Evolutionary conservation across 2,113 vertebrate species (phyloP), one percentile per base, ranked within the genome.

Genomic region (Numenius arquata): DNA sequence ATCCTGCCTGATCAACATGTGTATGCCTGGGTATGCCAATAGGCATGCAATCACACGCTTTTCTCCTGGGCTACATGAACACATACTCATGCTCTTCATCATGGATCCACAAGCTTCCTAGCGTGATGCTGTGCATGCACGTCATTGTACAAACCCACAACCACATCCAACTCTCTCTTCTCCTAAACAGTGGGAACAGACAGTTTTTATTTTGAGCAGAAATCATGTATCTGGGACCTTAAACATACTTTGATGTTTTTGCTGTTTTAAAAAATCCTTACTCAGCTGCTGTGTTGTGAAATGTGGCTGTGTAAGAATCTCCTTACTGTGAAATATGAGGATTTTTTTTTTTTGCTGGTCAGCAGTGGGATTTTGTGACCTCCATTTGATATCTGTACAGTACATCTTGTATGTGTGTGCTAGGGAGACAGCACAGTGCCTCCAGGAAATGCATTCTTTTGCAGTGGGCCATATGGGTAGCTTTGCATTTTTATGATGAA

Each of bases 401-500:
- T 94, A 92, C 81, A 95, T 96, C 71, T 90, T 94, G 70, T 92
- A 61, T 95, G 62, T 74, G 52, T 89, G 90, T 3, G 0, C 36
- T 71, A 94, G 47, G 34, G 88, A 96, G 74, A 72, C 72, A 92
- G 87, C 89, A 81, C 72, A 85, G 73, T 93, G 95, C 93, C 89
- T 94, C 78, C 96, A 96, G 96, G 96, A 96, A 96, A 90, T 81
- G 23, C 95, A 95, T 96, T 95, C 87, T 96, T 97, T 96, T 96
- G 74, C 89, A 86, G 72, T 94, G 88, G 94, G 78, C 94, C 94
- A 88, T 96, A 91, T 94, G 91, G 90, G 90, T 96, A 95, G 58
- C 81, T 95, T 90, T 94, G 82, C 76, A 71, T 93, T 95, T 96
- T 96, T 95, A 92, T 91, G 90, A 93, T 93, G 86, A 85, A 95